These are phyloP conservation scores for Rhabdomys dilectus DNA, from an alignment of 2,113 vertebrate species.

Conservation along the genomic window DNA sequence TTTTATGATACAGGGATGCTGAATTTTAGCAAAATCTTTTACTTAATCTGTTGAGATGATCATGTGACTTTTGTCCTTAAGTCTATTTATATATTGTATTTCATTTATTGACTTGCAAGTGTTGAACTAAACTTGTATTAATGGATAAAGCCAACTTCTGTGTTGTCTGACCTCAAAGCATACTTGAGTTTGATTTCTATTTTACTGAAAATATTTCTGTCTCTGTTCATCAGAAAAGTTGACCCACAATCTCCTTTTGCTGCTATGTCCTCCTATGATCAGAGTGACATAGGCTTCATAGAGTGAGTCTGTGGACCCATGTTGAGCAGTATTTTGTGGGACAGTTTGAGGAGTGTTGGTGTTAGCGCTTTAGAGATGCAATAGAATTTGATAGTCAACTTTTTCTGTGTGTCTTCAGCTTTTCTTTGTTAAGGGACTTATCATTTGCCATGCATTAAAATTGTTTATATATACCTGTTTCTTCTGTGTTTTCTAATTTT, in stretches of 20 bases:
- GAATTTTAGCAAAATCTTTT: neutral
- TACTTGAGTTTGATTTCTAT: neutral
- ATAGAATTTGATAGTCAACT: neutral
- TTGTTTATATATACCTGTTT: neutral
- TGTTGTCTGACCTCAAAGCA: neutral
- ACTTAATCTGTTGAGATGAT: neutral
- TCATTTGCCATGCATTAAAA: neutral
- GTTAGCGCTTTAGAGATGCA: neutral
- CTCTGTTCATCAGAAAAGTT: neutral
- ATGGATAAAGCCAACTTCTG: neutral
- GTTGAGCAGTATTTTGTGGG: neutral
- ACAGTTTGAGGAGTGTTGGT: neutral
- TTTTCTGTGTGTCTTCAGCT: neutral
- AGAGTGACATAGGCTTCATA: neutral
- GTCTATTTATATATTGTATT: neutral
- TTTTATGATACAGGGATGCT: neutral
- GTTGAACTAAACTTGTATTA: neutral
- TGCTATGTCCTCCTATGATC: neutral
- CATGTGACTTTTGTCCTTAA: neutral
- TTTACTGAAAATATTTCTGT: neutral
- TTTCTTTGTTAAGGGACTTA: neutral
- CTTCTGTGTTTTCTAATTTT: neutral
- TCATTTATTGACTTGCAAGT: neutral
- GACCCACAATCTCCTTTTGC: neutral
- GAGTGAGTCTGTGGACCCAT: neutral